Evolutionary conservation across 2,113 vertebrate genomes (phyloP).

Genomic region (Melanocharis versteri): DNA sequence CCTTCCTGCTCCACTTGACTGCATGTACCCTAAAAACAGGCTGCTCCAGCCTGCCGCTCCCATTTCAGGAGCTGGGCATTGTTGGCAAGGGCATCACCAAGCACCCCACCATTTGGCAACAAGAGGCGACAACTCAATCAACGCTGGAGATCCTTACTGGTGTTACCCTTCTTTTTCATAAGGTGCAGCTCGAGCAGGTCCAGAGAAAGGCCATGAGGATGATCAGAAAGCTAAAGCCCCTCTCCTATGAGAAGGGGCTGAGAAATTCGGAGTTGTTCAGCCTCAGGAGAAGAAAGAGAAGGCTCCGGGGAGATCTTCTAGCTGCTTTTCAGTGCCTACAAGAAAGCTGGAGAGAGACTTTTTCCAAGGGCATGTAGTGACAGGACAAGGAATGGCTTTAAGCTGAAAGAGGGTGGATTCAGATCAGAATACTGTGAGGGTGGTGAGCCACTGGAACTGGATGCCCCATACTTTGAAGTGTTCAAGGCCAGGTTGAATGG

Average conservation of each 20-base stretch:
- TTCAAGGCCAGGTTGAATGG: not conserved
- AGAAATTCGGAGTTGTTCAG: not conserved
- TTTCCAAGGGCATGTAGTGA: not conserved
- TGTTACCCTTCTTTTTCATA: not conserved
- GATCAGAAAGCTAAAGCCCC: not conserved
- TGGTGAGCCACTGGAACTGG: not conserved
- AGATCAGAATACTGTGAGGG: not conserved
- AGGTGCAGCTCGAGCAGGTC: not conserved
- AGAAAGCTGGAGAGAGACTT: not conserved
- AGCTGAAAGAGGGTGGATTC: not conserved
- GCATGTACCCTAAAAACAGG: not conserved
- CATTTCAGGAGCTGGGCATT: not conserved
- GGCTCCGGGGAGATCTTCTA: not conserved
- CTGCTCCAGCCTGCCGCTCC: not conserved
- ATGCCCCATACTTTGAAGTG: not conserved
- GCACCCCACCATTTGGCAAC: not conserved
- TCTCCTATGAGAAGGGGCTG: not conserved
- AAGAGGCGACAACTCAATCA: not conserved
- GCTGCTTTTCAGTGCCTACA: not conserved
- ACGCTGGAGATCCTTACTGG: not conserved
- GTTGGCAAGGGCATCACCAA: accelerated
- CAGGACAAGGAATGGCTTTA: not conserved
- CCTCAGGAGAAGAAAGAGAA: not conserved
- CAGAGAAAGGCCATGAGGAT: not conserved
- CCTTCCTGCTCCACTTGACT: not conserved